Evolutionary conservation across 2,888 invertebrate species (phyloP), one percentile per base, ranked within the genome.

Genomic region (Papilio demoleus): DNA sequence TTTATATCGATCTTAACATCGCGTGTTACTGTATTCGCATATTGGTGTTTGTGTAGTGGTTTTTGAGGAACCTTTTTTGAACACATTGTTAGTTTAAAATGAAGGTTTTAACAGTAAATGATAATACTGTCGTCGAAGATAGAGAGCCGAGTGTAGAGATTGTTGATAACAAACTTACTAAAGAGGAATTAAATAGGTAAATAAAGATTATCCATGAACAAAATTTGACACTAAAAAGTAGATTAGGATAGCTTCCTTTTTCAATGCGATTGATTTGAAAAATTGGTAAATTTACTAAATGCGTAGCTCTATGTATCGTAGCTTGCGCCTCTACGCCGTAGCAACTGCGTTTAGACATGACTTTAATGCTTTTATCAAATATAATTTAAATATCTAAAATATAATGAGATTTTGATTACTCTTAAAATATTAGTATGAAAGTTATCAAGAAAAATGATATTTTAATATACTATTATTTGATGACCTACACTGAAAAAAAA

Each of bases 131-230:
- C 66, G 88, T 86, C 19, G 81, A 81, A 62, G 86, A 81, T 27
- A 88, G 87, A 71, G 90, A 90, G 70, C 88, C 91, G 2, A 83
- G 85, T 12, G 88, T 90, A 60, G 86, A 83, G 58, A 73, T 68
- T 47, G 80, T 80, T 53, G 84, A 83, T 12, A 76, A 80, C 65
- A 89, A 86, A 70, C 73, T 84, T 58, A 87, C 83, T 50, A 92
- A 88, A 70, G 91, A 92, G 78, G 91, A 91, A 79, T 77, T 92
- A 17, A 92, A 92, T 80, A 90, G 87, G 92, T 91, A 79, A 74
- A 71, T 76, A 61, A 53, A n/a, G n/a, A n/a, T n/a, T n/a, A n/a
- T n/a, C n/a, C n/a, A n/a, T n/a, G n/a, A n/a, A n/a, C n/a, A n/a
- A n/a, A n/a, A n/a, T n/a, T n/a, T n/a, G n/a, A n/a, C n/a, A n/a